Evolutionary conservation across 2,797 vertebrate genomes (phyloP).

Genomic region (Lagocephalus sceleratus): DNA sequence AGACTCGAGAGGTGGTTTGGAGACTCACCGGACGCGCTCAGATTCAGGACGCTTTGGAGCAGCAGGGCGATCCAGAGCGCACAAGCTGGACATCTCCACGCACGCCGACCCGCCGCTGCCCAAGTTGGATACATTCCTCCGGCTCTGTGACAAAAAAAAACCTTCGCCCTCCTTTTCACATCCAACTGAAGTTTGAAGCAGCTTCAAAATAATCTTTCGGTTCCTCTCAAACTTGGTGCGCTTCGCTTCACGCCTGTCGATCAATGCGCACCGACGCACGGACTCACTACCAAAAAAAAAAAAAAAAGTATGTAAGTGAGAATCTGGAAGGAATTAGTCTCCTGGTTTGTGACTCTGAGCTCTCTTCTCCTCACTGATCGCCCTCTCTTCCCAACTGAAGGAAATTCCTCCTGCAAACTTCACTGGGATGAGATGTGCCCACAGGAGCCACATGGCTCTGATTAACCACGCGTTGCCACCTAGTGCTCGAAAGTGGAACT

Average conservation of each 20-base stretch:
- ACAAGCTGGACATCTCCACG: conserved; percentile 68
- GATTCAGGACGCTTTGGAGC: conserved; percentile 52
- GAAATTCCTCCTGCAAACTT: conserved; percentile 50
- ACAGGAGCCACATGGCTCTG: conserved; percentile 63
- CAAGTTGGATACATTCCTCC: conserved; percentile 76
- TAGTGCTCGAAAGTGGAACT: conserved; percentile 42
- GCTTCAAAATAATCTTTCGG: no score
- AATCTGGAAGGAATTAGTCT: conserved; percentile 27
- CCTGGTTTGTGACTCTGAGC: conserved; percentile 26
- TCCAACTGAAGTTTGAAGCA: conserved; percentile 56
- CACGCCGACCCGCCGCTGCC: conserved; percentile 58
- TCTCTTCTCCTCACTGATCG: conserved; percentile 31
- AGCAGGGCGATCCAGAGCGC: conserved; percentile 65
- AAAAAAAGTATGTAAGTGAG: neutral
- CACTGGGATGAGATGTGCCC: conserved; percentile 28
- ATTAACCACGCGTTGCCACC: conserved; percentile 68
- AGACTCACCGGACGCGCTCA: conserved; percentile 71
- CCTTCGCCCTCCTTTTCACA: conserved; percentile 60
- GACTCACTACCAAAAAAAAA: neutral
- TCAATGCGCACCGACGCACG: conserved; percentile 10
- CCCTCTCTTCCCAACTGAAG: conserved; percentile 46
- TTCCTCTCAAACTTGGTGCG: neutral
- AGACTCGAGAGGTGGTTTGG: neutral
- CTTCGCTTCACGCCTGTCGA: neutral
- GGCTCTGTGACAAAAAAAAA: conserved; percentile 46